Base-by-base conservation (phyloP, 1,140 invertebrate genomes). In the Drosophila chauvacae region DNA sequence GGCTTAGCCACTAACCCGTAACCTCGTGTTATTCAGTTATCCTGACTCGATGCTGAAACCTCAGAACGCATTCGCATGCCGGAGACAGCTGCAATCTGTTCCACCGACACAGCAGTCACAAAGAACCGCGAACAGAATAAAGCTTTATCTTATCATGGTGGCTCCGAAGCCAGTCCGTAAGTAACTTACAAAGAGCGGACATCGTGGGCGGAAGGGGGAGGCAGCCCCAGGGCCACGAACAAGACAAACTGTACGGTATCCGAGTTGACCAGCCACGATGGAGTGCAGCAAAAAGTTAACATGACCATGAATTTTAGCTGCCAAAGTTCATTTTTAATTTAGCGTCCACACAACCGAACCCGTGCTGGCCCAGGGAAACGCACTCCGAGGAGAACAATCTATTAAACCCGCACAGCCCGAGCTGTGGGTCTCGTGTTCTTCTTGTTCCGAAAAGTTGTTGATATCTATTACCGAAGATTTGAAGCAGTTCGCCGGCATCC, bases 261-360 rank as follows among this genome's bases (percentile, higher is more conserved):
- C 75, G 75, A 60, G 74, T 65, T 82, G 82, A 79, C 82, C 79
- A 69, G 79, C 68, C 70, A 60, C 50, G 55, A 71, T 48, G 60
- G 79, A 71, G 66, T 70, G 80, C 76, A 69, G 81, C 75, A 86
- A 86, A 79, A 86, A 86, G 79, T 86, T 86, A 87, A 87, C 83
- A 86, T 86, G 83, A 86, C 83, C 83, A 86, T 86, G 83, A 86
- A 86, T 86, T 86, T 65, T 63, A 82, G 83, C 83, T 86, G 83
- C 64, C 83, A 86, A 86, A 87, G 83, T 86, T 86, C 83, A 83
- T 86, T 87, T 86, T 86, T 86, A 86, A 86, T 86, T 86, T 86
- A 83, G 70, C 66, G 41, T 50, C 62, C 63, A 44, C 50, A 77
- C 56, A 62, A 20, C 28, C 26, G 44, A 30, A 57, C 51, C 58